Percentiles rank a stretch among this genome's conserved stretches.
Conservation (phyloP, 2,797 vertebrate genomes). For the Urocyon cinereoargenteus region DNA sequence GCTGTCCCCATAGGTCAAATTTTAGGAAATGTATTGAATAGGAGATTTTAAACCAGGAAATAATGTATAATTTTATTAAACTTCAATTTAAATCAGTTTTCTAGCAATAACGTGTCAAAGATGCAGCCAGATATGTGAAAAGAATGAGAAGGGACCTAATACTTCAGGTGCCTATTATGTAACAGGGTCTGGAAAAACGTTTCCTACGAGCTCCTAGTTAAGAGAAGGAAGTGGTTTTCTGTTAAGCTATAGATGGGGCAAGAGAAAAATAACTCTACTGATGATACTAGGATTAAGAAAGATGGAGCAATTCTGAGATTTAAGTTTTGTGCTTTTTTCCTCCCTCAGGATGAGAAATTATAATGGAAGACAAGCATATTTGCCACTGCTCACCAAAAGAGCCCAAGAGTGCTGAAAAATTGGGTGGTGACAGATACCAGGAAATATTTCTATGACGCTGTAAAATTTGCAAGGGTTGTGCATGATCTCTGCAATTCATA, state of each 20-base stretch:
- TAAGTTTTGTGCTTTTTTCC: not conserved
- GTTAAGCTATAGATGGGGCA: not conserved
- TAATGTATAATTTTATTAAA: constrained; percentile 13
- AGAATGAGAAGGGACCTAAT: not conserved
- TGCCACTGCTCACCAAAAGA: constrained; percentile 3
- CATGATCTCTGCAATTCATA: not conserved
- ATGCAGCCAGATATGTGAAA: not conserved
- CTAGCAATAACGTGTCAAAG: not conserved
- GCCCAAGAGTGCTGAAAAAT: not conserved
- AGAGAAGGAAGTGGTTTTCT: constrained; percentile 5
- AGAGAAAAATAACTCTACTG: not conserved
- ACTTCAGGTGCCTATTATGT: not conserved
- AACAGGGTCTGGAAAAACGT: not conserved
- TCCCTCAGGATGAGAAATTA: not conserved
- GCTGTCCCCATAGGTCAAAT: not conserved
- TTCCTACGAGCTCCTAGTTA: not conserved
- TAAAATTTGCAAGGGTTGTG: not conserved
- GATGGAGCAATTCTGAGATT: not conserved
- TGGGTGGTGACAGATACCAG: not conserved
- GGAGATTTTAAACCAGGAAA: constrained; percentile 11
- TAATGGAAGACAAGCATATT: not conserved
- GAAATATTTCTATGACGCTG: not conserved
- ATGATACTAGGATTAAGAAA: constrained; percentile 12
- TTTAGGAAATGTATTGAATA: not conserved
- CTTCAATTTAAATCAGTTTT: not conserved